Percentiles rank a stretch among this genome's conserved stretches.
Evolutionary conservation across 2,113 vertebrate species (phyloP).

Genomic region (Rhea americana): DNA sequence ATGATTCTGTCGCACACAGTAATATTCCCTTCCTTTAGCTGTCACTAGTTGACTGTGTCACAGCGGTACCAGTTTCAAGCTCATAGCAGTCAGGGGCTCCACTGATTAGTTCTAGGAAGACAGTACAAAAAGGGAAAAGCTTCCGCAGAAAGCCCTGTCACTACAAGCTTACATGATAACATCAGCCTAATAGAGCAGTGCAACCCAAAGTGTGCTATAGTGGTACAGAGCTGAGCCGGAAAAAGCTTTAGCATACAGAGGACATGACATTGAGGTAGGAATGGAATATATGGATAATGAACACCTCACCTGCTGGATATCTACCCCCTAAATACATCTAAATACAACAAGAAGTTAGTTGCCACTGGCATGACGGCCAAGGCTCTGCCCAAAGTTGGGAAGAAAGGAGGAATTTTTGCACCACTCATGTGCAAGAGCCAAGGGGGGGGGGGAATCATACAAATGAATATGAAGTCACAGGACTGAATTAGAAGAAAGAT

Average conservation of each 20-base stretch:
- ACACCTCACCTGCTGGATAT: constrained; percentile 7
- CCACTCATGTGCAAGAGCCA: background rate
- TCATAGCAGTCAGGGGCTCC: background rate
- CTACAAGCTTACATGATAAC: background rate
- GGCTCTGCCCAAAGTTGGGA: background rate
- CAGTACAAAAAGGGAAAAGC: background rate
- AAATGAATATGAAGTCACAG: background rate
- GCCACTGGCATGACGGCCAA: background rate
- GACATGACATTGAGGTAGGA: background rate
- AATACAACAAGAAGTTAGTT: background rate
- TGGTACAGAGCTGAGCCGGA: background rate
- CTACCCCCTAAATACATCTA: background rate
- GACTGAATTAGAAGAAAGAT: constrained; percentile 1
- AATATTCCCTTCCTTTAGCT: background rate
- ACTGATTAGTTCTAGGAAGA: background rate
- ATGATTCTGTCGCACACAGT: background rate
- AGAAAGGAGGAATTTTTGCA: background rate
- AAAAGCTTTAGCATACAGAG: background rate
- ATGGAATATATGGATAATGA: background rate
- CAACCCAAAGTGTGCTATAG: background rate
- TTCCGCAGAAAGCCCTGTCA: background rate
- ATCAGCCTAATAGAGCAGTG: background rate
- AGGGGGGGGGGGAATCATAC: background rate
- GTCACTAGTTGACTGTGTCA: background rate
- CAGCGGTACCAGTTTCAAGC: background rate